phyloP scores from a whole-genome alignment of 1,140 invertebrate species.

The Papilio dardanus region DNA sequence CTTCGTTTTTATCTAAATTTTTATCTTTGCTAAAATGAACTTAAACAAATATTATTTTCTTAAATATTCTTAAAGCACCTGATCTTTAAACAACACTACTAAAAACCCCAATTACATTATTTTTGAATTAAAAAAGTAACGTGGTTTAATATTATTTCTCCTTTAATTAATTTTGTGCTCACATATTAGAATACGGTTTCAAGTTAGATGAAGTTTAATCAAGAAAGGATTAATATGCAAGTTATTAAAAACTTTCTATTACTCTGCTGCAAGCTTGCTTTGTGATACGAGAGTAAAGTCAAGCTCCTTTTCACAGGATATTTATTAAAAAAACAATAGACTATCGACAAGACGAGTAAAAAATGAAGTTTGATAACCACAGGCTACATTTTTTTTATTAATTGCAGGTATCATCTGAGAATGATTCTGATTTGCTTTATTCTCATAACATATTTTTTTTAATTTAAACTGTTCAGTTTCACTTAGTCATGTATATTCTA shows the following conservation, averaged over 20 bases:
- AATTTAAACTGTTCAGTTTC: background rate
- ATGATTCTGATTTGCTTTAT: no score
- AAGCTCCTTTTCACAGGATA: background rate
- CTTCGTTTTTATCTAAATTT: background rate
- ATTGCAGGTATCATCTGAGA: no score
- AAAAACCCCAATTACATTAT: no score
- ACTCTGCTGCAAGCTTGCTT: background rate
- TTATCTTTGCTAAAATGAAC: background rate
- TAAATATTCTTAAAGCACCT: background rate
- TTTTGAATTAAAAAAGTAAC: no score
- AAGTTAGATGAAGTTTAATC: background rate
- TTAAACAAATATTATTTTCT: background rate
- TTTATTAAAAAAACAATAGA: background rate
- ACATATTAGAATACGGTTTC: background rate
- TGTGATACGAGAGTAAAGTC: background rate
- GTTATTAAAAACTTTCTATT: constrained; percentile 7
- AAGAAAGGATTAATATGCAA: constrained; percentile 10
- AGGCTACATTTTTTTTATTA: no score
- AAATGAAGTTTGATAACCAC: background rate
- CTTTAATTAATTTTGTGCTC: background rate
- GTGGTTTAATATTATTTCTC: background rate
- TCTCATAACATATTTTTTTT: background rate
- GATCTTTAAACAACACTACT: background rate
- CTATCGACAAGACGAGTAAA: background rate
- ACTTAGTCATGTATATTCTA: background rate